phyloP scores from a whole-genome alignment of 2,113 vertebrate genomes.

The Centropus unirufus region DNA sequence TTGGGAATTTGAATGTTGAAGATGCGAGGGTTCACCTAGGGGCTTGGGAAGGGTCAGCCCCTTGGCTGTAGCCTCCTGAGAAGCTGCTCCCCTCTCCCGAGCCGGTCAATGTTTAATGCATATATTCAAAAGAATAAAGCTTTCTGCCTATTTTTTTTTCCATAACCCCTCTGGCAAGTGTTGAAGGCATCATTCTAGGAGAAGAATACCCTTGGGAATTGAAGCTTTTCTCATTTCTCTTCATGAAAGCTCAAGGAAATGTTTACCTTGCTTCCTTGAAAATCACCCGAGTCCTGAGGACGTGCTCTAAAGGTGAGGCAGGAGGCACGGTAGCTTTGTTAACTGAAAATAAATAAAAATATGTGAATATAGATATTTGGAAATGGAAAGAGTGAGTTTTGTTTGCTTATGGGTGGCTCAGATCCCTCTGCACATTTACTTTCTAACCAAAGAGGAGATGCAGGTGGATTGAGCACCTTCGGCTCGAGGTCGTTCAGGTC shows the following conservation, averaged over 20 bases:
- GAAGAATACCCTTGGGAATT: neutral
- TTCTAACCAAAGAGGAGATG: neutral
- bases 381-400: neutral
- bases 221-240: neutral
- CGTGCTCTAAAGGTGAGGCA: rapidly evolving
- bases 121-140: rapidly evolving
- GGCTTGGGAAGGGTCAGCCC: neutral
- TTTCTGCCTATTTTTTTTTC: neutral
- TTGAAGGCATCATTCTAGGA: neutral
- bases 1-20: neutral
- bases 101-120: neutral
- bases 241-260: neutral
- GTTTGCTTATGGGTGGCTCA: neutral
- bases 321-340: neutral
- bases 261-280: rapidly evolving
- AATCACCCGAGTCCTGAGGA: neutral
- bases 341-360: neutral
- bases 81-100: neutral
- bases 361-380: rapidly evolving
- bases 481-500: neutral
- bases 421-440: neutral
- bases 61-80: too few relatives aligned
- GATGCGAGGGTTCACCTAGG: neutral
- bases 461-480: neutral
- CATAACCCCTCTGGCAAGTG: neutral